These are phyloP conservation scores for Varanus komodoensis DNA, from an alignment of 2,113 vertebrate species.

Conservation along the genomic window DNA sequence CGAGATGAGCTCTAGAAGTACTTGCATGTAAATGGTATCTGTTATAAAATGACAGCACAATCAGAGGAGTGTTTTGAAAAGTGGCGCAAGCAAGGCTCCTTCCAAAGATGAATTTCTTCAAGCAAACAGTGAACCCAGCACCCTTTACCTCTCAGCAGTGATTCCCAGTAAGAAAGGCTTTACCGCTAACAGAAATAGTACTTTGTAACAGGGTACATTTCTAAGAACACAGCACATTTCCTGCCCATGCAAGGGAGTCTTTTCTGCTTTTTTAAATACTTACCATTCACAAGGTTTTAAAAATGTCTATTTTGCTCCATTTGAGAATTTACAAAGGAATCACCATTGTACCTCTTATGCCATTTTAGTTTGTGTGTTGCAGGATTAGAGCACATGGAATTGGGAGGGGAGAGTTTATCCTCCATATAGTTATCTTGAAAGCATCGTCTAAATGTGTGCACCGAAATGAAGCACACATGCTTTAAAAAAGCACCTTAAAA, in stretches of 20 bases:
- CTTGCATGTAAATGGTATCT: constrained; percentile 76
- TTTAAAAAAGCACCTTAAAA: too few species aligned
- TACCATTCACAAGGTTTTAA: too few species aligned
- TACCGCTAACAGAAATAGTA: constrained; percentile 30
- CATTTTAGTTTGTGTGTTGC: too few species aligned
- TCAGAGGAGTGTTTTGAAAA: constrained; percentile 39
- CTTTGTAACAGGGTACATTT: constrained; percentile 58
- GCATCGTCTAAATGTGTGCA: too few species aligned
- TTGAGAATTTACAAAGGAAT: too few species aligned
- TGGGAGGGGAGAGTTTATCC: too few species aligned
- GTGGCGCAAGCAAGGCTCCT: constrained; percentile 8
- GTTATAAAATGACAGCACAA: constrained; percentile 71
- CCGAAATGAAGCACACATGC: too few species aligned
- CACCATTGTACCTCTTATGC: too few species aligned
- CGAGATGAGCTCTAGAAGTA: constrained; percentile 67
- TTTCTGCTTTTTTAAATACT: too few species aligned
- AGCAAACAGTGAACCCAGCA: constrained; percentile 47
- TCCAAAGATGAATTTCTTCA: constrained; percentile 39
- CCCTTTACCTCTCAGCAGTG: constrained; percentile 35
- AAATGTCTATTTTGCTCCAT: too few species aligned
- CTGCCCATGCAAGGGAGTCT: background rate
- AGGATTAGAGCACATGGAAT: too few species aligned
- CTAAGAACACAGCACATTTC: constrained; percentile 62
- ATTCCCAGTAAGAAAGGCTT: constrained; percentile 40
- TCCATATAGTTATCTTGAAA: too few species aligned